Percentiles rank a stretch among this genome's conserved stretches.
Evolutionary conservation across 2,797 vertebrate genomes (phyloP).

Genomic region (Lepidocolaptes lacrymiger): DNA sequence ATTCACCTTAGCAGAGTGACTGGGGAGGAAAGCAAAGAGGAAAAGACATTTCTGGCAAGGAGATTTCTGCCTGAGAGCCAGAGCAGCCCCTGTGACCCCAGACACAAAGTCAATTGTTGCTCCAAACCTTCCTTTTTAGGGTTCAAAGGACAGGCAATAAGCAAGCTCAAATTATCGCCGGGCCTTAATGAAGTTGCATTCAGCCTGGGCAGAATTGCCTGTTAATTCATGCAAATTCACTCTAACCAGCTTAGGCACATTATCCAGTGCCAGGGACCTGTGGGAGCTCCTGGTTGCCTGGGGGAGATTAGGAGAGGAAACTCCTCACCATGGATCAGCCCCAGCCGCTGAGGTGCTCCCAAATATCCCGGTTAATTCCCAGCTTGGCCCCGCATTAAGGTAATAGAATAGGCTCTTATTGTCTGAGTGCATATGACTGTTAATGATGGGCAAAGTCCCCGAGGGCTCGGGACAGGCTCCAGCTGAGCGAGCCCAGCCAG

Average conservation of each 20-base stretch:
- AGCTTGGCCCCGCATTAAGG: not conserved
- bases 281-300: not conserved
- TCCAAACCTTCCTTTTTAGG: not conserved
- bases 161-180: not conserved
- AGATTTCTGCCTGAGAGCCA: not conserved
- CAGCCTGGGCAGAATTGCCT: not conserved
- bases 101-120: not conserved
- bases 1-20: not conserved
- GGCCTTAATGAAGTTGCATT: not conserved
- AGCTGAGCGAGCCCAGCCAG: not conserved
- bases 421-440: not conserved
- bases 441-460: not conserved
- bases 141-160: constrained; percentile 16
- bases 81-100: not conserved
- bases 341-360: not conserved
- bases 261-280: not conserved
- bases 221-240: constrained; percentile 19
- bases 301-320: not conserved
- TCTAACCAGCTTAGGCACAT: not conserved
- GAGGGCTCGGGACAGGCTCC: not conserved
- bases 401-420: not conserved
- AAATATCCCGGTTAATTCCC: constrained; percentile 11
- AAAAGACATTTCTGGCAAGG: not conserved
- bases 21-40: not conserved
- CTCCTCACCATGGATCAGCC: not conserved